Evolutionary conservation across 2,113 vertebrate species (phyloP), one percentile per base, ranked within the genome.

Genomic region (Tichodroma muraria): DNA sequence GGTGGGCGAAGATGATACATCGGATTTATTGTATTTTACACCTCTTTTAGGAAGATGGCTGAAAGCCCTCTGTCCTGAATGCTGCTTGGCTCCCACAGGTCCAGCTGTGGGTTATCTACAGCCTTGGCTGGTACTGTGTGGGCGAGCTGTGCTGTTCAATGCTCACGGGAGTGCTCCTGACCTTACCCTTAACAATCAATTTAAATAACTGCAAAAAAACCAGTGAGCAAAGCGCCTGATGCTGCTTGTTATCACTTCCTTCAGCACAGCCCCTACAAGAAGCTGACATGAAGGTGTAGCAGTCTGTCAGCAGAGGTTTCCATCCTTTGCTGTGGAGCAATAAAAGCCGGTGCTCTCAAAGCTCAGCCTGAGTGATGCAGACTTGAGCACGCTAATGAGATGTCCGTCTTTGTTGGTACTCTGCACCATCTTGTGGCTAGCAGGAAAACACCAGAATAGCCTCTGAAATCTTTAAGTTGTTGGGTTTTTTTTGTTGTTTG

Each of bases 391-490:
- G 0, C 52, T 70, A 78, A 52, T 68, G 76, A 15, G 59, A 44
- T 27, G 79, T 50, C 91, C 65, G 18, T 57, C 90, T 95, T 83
- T 88, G 64, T 47, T 91, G 90, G 85, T 95, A 42, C 85, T 88
- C 79, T 95, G 83, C 96, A 97, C 94, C 96, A 96, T 95, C 96
- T 97, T 96, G 95, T 97, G 95, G 95, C 82, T 95, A 88, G 80
- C 72, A 47, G 68, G 64, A 86, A 95, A 96, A 95, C 49, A 79
- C 40, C 80, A 91, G 53, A 82, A 82, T 28, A 86, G 22, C 35
- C 28, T 85, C 85, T 49, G 47, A 80, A 91, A 44, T 78, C 0
- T 49, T 86, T 47, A 11, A 28, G 38, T 68, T 65, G 17, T 4
- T 28, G 11, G 15, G 14, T 45, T 35, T 49, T 31, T 38, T 17